Percentiles rank a stretch among this genome's conserved stretches.
These are phyloP conservation scores for Coelopa frigida DNA, from an alignment of 1,140 invertebrate genomes.

Conservation along the genomic window DNA sequence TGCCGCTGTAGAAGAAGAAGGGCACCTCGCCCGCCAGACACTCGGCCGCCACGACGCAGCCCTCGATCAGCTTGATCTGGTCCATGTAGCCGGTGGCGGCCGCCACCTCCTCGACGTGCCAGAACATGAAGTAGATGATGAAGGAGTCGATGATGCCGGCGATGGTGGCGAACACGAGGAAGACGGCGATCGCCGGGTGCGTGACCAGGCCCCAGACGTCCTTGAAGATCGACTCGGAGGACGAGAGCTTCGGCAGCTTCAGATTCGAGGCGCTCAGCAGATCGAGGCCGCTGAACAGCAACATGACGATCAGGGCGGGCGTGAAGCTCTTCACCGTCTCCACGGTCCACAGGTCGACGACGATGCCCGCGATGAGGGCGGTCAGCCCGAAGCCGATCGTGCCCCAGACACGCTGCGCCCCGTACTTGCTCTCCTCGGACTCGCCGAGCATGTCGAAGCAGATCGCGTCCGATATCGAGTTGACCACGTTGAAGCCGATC, in stretches of 20 bases:
- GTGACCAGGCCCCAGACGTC: constrained; percentile 53
- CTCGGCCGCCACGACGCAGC: constrained; percentile 64
- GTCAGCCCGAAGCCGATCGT: constrained; percentile 66
- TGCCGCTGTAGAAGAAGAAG: constrained; percentile 65
- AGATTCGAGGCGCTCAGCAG: constrained; percentile 54
- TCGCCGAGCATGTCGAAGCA: constrained; percentile 74
- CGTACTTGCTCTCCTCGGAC: constrained; percentile 56
- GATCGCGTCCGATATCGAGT: constrained; percentile 70
- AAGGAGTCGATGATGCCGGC: constrained; percentile 69
- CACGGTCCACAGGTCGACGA: constrained; percentile 53
- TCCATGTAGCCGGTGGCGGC: constrained; percentile 50
- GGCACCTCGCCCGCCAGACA: constrained; percentile 66
- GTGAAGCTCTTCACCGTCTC: constrained; percentile 55
- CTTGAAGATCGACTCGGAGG: constrained; percentile 56
- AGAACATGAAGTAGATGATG: constrained; percentile 71
- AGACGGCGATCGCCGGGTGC: constrained; percentile 55
- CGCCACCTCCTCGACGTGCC: constrained; percentile 69
- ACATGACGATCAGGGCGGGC: constrained; percentile 59
- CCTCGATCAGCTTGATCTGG: constrained; percentile 69
- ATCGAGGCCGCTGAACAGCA: constrained; percentile 55
- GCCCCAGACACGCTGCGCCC: constrained; percentile 70
- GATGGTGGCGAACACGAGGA: constrained; percentile 61
- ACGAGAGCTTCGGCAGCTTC: constrained; percentile 56
- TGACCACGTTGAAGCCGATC: constrained; percentile 68
- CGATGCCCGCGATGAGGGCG: constrained; percentile 58